These are phyloP conservation scores for Serripes groenlandicus DNA, from an alignment of 2,888 invertebrate genomes.

Conservation along the genomic window DNA sequence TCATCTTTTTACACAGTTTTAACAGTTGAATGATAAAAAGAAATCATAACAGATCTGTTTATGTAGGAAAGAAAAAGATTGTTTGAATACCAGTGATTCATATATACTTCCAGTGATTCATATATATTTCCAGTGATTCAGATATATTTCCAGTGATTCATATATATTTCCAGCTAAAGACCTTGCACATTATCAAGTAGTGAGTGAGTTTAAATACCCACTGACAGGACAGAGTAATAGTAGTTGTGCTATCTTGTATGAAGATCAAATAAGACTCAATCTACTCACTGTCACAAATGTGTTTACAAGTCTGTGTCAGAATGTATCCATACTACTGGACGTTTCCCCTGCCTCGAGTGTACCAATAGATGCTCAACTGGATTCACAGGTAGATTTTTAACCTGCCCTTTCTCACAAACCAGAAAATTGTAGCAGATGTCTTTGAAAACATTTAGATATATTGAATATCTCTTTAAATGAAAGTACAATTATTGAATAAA, in stretches of 20 bases:
- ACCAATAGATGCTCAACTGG: slow-evolving; percentile 24
- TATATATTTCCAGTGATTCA: background rate
- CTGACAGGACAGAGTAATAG: background rate
- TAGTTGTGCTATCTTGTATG: slow-evolving; percentile 41
- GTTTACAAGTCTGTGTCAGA: slow-evolving; percentile 41
- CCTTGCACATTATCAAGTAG: slow-evolving; percentile 29
- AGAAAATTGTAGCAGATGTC: background rate
- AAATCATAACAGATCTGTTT: no score
- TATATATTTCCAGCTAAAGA: slow-evolving; percentile 34
- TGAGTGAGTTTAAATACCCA: slow-evolving; percentile 17
- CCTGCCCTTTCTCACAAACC: background rate
- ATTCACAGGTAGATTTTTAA: slow-evolving; percentile 11
- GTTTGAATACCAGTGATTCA: no score
- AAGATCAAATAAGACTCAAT: slow-evolving; percentile 22
- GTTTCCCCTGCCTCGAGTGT: slow-evolving; percentile 27
- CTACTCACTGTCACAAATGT: slow-evolving; percentile 42
- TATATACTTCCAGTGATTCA: no score
- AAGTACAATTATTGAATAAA: no score
- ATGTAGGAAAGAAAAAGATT: no score
- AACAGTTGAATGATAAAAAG: no score
- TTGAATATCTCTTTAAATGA: no score
- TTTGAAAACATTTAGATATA: no score
- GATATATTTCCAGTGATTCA: background rate
- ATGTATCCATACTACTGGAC: slow-evolving; percentile 14
- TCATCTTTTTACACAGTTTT: no score